phyloP scores from a whole-genome alignment of 2,797 vertebrate genomes.

The Borostomias antarcticus region DNA sequence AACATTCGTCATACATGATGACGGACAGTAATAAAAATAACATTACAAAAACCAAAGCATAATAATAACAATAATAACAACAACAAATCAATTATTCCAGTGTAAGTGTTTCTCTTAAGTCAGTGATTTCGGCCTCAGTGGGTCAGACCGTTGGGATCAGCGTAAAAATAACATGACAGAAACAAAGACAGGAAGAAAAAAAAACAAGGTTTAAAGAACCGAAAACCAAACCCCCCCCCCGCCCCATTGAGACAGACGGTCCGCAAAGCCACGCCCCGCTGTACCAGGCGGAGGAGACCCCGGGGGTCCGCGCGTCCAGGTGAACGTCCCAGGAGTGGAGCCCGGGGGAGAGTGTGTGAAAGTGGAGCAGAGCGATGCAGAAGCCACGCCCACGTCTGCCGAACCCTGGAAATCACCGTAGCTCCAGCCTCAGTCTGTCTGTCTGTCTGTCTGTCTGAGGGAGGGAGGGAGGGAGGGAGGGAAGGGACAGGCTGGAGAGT shows the following conservation, averaged over 20 bases:
- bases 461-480: slow-evolving; percentile 23
- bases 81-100: slow-evolving; percentile 81
- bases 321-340: neutral
- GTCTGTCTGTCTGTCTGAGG: slow-evolving; percentile 8
- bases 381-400: too few relatives aligned
- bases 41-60: slow-evolving; percentile 57
- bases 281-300: slow-evolving; percentile 32
- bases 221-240: too few relatives aligned
- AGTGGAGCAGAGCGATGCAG: neutral
- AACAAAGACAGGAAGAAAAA: slow-evolving; percentile 35
- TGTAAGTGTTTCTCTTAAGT: slow-evolving; percentile 76
- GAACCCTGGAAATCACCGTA: too few relatives aligned
- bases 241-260: neutral
- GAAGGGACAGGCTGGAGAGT: slow-evolving; percentile 23
- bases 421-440: slow-evolving; percentile 2
- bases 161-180: slow-evolving; percentile 61
- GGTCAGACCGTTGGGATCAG: slow-evolving; percentile 62
- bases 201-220: slow-evolving; percentile 5
- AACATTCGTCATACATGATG: slow-evolving; percentile 64
- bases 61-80: slow-evolving; percentile 63
- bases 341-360: neutral
- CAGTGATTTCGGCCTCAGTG: slow-evolving; percentile 65
- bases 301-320: neutral
- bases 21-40: slow-evolving; percentile 66
- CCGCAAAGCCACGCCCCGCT: slow-evolving; percentile 58